Conservation (phyloP, 2,113 vertebrate species). For the Ctenomys sociabilis region DNA sequence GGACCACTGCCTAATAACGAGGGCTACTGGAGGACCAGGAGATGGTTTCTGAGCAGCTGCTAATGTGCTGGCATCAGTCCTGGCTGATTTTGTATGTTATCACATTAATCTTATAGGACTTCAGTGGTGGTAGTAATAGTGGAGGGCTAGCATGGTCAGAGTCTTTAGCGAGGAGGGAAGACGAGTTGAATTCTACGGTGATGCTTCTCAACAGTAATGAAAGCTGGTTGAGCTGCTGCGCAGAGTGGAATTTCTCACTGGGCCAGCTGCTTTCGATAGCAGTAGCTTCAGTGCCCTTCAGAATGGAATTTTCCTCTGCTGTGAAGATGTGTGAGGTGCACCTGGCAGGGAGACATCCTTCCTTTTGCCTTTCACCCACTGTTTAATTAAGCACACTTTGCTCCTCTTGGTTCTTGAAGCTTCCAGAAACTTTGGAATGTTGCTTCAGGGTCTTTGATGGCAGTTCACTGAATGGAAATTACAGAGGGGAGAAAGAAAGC, state of each 20-base stretch:
- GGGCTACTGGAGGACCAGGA: not conserved
- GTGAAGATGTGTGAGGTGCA: conserved; percentile 61
- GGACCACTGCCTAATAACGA: not conserved
- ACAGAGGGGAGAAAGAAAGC: not conserved
- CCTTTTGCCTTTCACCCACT: conserved; percentile 50
- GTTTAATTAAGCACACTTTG: conserved; percentile 54
- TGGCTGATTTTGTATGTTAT: conserved; percentile 63
- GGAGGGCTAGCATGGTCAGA: conserved; percentile 12
- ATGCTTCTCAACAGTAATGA: conserved; percentile 68
- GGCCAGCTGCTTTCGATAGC: conserved; percentile 66
- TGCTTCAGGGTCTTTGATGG: not conserved
- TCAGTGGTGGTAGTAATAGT: conserved; percentile 51
- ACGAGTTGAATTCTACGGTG: conserved; percentile 69
- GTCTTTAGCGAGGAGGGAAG: conserved; percentile 55
- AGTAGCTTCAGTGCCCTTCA: conserved; percentile 61
- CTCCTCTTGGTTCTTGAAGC: conserved; percentile 32
- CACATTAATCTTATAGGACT: conserved; percentile 28
- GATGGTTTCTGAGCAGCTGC: conserved; percentile 54
- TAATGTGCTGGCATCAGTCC: conserved; percentile 43
- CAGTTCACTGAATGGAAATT: not conserved
- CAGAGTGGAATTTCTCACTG: conserved; percentile 67
- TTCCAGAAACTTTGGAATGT: conserved; percentile 43
- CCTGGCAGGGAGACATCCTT: conserved; percentile 12
- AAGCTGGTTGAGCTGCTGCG: conserved; percentile 69
- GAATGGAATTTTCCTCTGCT: conserved; percentile 64